phyloP scores from a whole-genome alignment of 2,113 vertebrate genomes.

The Oreotrochilus melanogaster region DNA sequence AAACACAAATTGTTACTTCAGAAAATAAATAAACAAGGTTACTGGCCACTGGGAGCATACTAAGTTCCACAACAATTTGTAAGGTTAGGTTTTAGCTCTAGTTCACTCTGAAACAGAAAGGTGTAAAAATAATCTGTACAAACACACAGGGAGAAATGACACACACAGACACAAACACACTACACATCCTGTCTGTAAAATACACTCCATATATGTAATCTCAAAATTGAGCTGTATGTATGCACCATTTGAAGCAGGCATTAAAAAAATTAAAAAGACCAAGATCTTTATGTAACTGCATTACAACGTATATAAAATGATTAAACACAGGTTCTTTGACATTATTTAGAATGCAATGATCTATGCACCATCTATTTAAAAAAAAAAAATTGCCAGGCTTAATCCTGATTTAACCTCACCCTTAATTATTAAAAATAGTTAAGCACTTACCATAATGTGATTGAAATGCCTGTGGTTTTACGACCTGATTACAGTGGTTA shows the following conservation, averaged over 20 bases:
- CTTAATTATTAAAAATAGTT: constrained; percentile 76
- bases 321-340: constrained; percentile 34
- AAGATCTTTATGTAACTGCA: not conserved
- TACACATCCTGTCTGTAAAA: not conserved
- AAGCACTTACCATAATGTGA: constrained; percentile 97
- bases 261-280: constrained; percentile 4
- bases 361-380: constrained; percentile 39
- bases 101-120: not conserved
- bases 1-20: constrained; percentile 38
- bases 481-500: constrained; percentile 97
- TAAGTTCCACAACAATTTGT: not conserved
- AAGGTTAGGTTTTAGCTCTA: constrained; percentile 3
- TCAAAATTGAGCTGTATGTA: not conserved
- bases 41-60: not conserved
- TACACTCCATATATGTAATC: not conserved
- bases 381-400: constrained; percentile 67
- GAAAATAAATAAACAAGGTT: constrained; percentile 33
- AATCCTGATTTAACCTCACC: constrained; percentile 75
- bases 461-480: constrained; percentile 99
- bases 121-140: not conserved
- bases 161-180: not conserved
- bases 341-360: constrained; percentile 45
- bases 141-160: not conserved
- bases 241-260: constrained; percentile 13
- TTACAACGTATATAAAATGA: not conserved